Conservation (phyloP, 1,140 invertebrate genomes). For the Drosophila nasuta region DNA sequence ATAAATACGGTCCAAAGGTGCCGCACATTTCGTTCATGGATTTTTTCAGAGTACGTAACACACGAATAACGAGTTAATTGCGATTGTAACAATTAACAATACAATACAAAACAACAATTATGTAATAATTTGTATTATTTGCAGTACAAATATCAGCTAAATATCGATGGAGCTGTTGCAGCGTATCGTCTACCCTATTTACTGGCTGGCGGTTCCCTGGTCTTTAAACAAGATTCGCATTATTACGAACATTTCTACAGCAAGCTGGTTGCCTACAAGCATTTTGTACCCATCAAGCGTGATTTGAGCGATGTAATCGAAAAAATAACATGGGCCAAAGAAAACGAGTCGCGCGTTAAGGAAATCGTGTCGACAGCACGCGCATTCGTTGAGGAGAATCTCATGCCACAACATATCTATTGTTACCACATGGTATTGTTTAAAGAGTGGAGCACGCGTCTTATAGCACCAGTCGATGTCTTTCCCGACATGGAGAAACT, state of each 20-base stretch:
- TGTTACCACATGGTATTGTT: conserved; percentile 95
- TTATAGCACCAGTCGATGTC: conserved; percentile 87
- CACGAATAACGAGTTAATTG: neutral
- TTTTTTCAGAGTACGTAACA: conserved; percentile 94
- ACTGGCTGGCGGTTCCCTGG: conserved; percentile 92
- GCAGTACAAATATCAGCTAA: conserved; percentile 98
- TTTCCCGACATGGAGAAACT: conserved; percentile 91
- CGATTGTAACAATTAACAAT: neutral
- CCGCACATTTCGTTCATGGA: conserved; percentile 96
- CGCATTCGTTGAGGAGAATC: conserved; percentile 91
- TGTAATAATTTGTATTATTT: conserved; percentile 61
- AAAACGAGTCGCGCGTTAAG: conserved; percentile 90
- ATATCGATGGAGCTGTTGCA: conserved; percentile 98
- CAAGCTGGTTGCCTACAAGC: conserved; percentile 90
- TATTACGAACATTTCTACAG: conserved; percentile 98
- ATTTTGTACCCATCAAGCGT: conserved; percentile 93
- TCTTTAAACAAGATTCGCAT: conserved; percentile 96
- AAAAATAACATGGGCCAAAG: conserved; percentile 91
- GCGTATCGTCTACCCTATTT: conserved; percentile 97
- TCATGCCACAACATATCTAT: conserved; percentile 94
- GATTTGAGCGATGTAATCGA: conserved; percentile 93
- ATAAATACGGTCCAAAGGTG: conserved; percentile 93
- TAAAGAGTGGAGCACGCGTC: conserved; percentile 90
- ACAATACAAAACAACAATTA: neutral
- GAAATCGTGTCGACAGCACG: conserved; percentile 90